These are phyloP conservation scores for Paratrypauchen microcephalus DNA, from an alignment of 2,797 vertebrate species.

Conservation along the genomic window DNA sequence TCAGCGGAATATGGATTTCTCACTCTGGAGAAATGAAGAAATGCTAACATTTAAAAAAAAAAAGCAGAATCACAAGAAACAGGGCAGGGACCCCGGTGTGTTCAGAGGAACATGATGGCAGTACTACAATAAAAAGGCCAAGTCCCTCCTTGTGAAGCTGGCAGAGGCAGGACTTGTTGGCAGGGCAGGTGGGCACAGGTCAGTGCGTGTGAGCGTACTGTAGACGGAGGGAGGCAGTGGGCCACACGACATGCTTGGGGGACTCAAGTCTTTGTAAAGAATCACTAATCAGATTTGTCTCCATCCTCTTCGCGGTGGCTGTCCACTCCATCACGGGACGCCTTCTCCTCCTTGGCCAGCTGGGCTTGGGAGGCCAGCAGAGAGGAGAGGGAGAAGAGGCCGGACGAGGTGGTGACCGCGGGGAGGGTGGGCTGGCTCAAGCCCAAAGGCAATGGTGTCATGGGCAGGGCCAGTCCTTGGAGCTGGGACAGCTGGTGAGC, in stretches of 20 bases:
- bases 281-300: conserved; percentile 90
- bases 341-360: conserved; percentile 97
- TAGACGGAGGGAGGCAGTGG: conserved; percentile 47
- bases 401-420: conserved; percentile 88
- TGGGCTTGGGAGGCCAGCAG: conserved; percentile 94
- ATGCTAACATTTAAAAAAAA: conserved; percentile 13
- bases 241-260: conserved; percentile 40
- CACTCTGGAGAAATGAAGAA: conserved; percentile 10
- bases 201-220: conserved; percentile 41
- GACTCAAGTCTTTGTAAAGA: conserved; percentile 53
- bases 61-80: conserved; percentile 28
- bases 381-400: conserved; percentile 92
- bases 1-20: conserved; percentile 30
- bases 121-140: conserved; percentile 29
- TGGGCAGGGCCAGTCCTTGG: conserved; percentile 93
- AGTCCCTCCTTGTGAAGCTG: conserved; percentile 23
- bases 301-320: conserved; percentile 91
- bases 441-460: conserved; percentile 92
- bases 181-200: conserved; percentile 17
- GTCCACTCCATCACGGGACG: conserved; percentile 87
- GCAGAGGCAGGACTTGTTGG: conserved; percentile 20
- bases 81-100: conserved; percentile 14
- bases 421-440: conserved; percentile 89
- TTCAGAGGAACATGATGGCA: conserved; percentile 27
- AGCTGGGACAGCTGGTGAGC: conserved; percentile 99